Conservation (phyloP, 2,113 vertebrate species). For the Myotis yumanensis region DNA sequence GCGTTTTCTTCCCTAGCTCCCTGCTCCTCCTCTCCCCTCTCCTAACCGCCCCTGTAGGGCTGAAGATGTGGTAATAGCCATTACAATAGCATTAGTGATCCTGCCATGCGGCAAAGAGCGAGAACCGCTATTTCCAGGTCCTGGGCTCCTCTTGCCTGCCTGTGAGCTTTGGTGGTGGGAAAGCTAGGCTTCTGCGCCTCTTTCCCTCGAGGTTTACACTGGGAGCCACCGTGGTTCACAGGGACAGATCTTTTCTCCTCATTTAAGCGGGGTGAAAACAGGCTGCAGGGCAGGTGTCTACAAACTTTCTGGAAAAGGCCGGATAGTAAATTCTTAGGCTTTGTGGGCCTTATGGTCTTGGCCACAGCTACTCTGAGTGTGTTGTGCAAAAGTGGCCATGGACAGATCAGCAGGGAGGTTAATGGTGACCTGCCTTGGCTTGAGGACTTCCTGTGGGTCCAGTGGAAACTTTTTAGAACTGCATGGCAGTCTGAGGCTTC, state of each 20-base stretch:
- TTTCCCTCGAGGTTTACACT: accelerated
- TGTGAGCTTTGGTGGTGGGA: neutral
- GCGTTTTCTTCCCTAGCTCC: neutral
- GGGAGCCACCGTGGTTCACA: neutral
- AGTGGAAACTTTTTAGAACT: neutral
- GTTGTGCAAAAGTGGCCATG: accelerated
- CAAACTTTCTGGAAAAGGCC: neutral
- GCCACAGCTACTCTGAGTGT: neutral
- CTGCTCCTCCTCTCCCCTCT: neutral
- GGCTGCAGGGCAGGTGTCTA: neutral
- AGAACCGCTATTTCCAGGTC: neutral
- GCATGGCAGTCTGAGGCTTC: neutral
- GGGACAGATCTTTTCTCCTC: neutral
- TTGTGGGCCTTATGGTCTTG: neutral
- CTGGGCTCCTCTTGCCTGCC: neutral
- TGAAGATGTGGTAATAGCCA: neutral
- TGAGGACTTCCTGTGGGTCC: neutral
- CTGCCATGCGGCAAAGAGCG: neutral
- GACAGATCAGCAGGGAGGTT: neutral
- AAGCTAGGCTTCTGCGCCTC: neutral
- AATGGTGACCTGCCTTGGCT: neutral
- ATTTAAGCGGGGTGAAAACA: neutral
- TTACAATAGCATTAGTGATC: neutral
- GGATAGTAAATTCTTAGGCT: neutral
- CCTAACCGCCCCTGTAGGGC: neutral